These are phyloP conservation scores for Ectropis grisescens DNA, from an alignment of 1,140 invertebrate genomes.

Conservation along the genomic window DNA sequence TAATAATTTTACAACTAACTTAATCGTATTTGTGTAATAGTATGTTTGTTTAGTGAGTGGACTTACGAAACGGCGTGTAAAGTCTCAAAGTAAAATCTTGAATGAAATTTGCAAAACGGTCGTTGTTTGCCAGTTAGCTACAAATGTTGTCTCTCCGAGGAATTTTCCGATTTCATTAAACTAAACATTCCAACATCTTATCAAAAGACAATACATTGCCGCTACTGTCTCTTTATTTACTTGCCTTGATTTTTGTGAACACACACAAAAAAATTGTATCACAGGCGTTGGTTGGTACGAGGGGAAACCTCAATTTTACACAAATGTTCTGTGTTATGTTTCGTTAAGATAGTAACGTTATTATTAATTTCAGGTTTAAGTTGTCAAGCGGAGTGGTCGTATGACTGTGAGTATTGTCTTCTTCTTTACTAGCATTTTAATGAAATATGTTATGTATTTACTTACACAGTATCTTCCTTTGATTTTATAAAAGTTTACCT, in stretches of 20 bases:
- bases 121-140: no score
- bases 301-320: neutral
- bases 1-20: neutral
- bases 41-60: neutral
- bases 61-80: neutral
- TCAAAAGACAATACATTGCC: no score
- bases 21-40: neutral
- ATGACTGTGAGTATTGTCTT: slow-evolving; percentile 33
- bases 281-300: neutral
- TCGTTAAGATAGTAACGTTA: no score
- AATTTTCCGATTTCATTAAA: no score
- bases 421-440: no score
- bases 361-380: slow-evolving; percentile 28
- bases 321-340: slow-evolving; percentile 1
- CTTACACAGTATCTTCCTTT: no score
- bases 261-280: neutral
- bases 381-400: slow-evolving; percentile 28
- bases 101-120: no score
- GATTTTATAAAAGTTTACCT: no score
- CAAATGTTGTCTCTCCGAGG: no score
- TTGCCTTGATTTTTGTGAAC: no score
- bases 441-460: neutral
- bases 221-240: no score
- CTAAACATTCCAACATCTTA: neutral
- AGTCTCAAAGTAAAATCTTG: no score